phyloP scores from a whole-genome alignment of 1,140 invertebrate species.

The Phocides pigmalion region DNA sequence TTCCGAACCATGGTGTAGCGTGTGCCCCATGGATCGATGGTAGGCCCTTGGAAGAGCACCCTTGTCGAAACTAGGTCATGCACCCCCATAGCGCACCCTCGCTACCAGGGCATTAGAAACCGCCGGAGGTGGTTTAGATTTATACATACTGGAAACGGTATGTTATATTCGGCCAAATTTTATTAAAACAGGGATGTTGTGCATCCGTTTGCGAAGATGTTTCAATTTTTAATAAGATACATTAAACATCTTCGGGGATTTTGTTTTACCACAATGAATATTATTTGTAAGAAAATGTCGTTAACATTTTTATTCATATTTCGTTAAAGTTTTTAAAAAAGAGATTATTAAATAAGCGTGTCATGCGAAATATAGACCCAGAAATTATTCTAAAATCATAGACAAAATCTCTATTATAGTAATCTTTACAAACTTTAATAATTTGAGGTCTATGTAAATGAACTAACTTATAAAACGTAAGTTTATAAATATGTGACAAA shows the following conservation, averaged over 20 bases:
- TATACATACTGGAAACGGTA: constrained; percentile 37
- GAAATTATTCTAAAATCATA: no score
- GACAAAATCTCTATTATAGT: no score
- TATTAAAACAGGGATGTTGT: not conserved
- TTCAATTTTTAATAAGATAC: not conserved
- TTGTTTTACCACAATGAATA: no score
- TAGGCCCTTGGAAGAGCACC: constrained; percentile 54
- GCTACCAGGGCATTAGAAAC: constrained; percentile 59
- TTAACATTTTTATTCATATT: no score
- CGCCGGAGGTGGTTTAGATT: constrained; percentile 45
- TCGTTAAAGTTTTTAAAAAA: no score
- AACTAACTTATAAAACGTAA: no score
- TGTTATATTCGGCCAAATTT: not conserved
- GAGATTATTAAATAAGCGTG: no score
- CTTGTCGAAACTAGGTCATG: constrained; percentile 64
- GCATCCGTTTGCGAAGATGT: not conserved
- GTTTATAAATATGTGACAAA: no score
- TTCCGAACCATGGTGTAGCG: constrained; percentile 39
- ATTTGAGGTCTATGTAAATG: no score
- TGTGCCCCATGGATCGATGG: constrained; percentile 69
- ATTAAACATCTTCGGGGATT: not conserved
- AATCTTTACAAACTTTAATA: no score
- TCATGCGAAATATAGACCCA: no score
- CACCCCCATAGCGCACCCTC: constrained; percentile 58
- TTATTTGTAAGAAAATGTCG: no score